These are phyloP conservation scores for Bicyclus anynana DNA, from an alignment of 1,140 invertebrate genomes.

Conservation along the genomic window DNA sequence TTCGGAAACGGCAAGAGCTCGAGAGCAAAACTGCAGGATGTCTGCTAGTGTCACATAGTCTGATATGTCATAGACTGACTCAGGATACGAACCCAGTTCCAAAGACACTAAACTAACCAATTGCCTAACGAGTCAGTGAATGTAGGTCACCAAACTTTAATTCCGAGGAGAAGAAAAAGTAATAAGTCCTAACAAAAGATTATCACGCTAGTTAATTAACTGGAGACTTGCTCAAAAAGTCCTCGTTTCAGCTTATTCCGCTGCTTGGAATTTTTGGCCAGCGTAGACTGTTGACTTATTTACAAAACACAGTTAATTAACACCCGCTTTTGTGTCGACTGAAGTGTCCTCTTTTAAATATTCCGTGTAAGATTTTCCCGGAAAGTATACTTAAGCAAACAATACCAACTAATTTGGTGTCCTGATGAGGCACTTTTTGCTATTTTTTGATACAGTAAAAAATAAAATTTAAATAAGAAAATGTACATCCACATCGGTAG, in stretches of 20 bases:
- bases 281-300: constrained; percentile 5
- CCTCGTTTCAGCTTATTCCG: constrained; percentile 1
- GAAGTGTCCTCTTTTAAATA: constrained; percentile 1
- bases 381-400: neutral
- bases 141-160: neutral
- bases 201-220: neutral
- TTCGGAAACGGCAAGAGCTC: no score
- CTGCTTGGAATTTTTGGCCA: constrained; percentile 6
- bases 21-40: no score
- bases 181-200: neutral
- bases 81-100: no score
- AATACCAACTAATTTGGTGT: neutral
- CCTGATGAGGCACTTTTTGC: no score
- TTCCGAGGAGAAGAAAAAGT: neutral
- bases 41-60: no score
- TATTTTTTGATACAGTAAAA: no score
- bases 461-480: no score
- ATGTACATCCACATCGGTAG: no score
- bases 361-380: neutral
- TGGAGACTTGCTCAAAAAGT: neutral
- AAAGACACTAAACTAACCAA: no score
- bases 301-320: constrained; percentile 8
- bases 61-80: no score
- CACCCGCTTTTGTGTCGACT: neutral
- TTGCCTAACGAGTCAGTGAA: neutral